phyloP scores from a whole-genome alignment of 1,140 invertebrate species.

The Cherax destructor region DNA sequence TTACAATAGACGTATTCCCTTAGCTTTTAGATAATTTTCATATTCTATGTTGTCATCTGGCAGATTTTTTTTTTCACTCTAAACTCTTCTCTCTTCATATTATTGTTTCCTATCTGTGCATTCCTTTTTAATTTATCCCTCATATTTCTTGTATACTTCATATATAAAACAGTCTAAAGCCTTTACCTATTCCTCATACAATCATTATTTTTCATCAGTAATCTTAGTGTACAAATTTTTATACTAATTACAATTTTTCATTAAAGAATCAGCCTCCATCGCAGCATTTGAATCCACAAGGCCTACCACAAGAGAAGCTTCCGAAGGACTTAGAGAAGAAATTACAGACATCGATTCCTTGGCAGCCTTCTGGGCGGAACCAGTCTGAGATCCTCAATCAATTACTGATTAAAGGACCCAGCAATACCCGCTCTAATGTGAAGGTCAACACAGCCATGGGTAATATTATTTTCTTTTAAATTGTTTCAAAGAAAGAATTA shows the following conservation, averaged over 20 bases:
- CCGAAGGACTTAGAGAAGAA: slow-evolving; percentile 68
- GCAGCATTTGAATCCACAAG: slow-evolving; percentile 36
- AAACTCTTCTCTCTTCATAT: no score
- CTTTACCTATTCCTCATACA: no score
- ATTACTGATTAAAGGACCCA: slow-evolving; percentile 21
- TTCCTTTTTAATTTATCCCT: no score
- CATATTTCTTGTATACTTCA: no score
- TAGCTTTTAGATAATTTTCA: no score
- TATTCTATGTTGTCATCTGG: no score
- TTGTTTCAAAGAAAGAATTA: neutral
- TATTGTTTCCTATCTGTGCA: no score
- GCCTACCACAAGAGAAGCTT: slow-evolving; percentile 64
- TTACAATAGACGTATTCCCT: no score
- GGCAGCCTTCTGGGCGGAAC: slow-evolving; percentile 42
- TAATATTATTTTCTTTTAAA: neutral
- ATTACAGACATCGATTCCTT: slow-evolving; percentile 37
- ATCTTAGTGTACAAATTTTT: no score
- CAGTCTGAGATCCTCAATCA: slow-evolving; percentile 42
- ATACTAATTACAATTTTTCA: neutral
- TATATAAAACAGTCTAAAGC: no score
- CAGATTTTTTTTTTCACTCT: no score
- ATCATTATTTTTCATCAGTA: no score
- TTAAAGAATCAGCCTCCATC: slow-evolving; percentile 24
- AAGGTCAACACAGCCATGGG: slow-evolving; percentile 25
- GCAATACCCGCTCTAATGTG: neutral